Evolutionary conservation across 1,140 invertebrate species (phyloP).

Genomic region (Atta cephalotes): DNA sequence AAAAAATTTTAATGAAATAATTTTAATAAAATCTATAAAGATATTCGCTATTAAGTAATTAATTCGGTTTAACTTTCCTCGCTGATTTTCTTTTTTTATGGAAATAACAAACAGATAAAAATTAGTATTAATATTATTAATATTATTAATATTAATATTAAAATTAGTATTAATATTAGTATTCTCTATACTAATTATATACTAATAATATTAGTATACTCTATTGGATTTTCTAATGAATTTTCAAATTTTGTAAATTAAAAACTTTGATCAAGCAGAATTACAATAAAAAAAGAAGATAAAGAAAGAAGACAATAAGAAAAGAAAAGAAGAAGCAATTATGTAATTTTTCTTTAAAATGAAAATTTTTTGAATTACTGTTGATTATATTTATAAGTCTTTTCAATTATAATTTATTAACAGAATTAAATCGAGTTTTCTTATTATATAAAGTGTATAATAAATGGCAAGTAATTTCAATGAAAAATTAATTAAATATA

Average conservation of each 20-base stretch:
- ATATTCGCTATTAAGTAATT: not conserved
- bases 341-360: not conserved
- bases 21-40: not conserved
- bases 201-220: too few relatives aligned
- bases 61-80: not conserved
- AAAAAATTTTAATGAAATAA: not conserved
- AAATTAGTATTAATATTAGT: not conserved
- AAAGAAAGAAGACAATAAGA: too few relatives aligned
- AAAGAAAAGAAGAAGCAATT: too few relatives aligned
- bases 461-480: not conserved
- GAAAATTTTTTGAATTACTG: not conserved
- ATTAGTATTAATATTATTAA: not conserved
- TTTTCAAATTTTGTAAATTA: not conserved
- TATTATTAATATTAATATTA: too few relatives aligned
- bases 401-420: not conserved
- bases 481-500: not conserved
- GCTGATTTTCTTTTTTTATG: not conserved
- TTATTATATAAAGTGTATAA: not conserved
- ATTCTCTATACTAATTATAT: too few relatives aligned
- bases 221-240: not conserved
- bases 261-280: not conserved
- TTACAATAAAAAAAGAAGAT: too few relatives aligned
- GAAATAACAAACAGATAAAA: not conserved
- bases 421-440: not conserved
- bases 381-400: not conserved